Conservation (phyloP, 2,797 vertebrate genomes). For the Ceryle rudis region DNA sequence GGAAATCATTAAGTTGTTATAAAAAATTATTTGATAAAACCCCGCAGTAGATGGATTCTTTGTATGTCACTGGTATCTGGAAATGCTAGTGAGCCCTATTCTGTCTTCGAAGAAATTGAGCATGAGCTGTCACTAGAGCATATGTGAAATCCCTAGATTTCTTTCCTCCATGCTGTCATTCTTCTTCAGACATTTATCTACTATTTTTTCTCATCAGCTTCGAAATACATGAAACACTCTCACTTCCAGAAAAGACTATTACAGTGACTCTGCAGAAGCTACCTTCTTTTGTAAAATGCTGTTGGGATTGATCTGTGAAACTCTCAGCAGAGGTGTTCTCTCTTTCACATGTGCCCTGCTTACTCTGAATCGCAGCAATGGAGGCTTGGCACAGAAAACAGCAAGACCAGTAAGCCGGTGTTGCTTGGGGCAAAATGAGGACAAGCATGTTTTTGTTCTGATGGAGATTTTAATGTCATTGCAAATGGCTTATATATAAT, state of each 20-base stretch:
- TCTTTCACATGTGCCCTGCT: not conserved
- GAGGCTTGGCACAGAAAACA: not conserved
- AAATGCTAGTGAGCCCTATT: not conserved
- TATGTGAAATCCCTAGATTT: not conserved
- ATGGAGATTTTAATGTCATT: conserved; percentile 13
- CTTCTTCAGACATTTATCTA: not conserved
- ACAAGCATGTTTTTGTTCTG: not conserved
- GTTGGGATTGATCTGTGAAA: not conserved
- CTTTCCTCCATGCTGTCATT: not conserved
- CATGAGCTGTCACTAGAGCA: fast-evolving
- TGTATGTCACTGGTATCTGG: not conserved
- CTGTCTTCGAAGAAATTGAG: not conserved
- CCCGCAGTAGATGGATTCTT: not conserved
- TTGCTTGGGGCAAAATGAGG: conserved; percentile 25
- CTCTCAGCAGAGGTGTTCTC: not conserved
- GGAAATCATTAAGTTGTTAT: not conserved
- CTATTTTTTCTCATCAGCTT: not conserved
- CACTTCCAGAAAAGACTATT: not conserved
- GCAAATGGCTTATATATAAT: conserved; percentile 17
- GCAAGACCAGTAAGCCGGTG: fast-evolving
- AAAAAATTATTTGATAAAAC: not conserved
- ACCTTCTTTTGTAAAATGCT: not conserved
- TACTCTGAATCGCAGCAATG: not conserved
- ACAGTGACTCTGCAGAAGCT: not conserved
- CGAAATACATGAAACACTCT: not conserved